Evolutionary conservation across 2,113 vertebrate genomes (phyloP).

Genomic region (Antennarius striatus): DNA sequence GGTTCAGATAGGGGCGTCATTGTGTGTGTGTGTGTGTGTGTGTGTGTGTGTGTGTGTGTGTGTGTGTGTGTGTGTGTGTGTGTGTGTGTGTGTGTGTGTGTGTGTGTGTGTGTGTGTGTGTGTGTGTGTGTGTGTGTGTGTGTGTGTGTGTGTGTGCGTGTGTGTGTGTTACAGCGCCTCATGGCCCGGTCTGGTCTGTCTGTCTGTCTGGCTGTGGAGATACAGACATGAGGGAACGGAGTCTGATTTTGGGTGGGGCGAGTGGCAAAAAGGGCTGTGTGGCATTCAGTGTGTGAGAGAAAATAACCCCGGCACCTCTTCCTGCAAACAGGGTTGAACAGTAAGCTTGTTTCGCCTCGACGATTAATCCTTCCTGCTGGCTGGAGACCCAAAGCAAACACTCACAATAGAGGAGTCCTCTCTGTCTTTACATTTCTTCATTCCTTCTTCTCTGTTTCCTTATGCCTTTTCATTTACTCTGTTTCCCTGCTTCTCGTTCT

Average conservation of each 20-base stretch:
- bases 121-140: constrained; percentile 18
- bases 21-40: constrained; percentile 12
- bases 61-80: constrained; percentile 20
- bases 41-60: constrained; percentile 19
- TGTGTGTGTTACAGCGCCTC: constrained; percentile 11
- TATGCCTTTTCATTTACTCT: constrained; percentile 3
- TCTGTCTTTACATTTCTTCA: constrained; percentile 34
- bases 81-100: constrained; percentile 19
- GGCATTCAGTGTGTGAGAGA: constrained; percentile 21
- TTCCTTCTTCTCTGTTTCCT: constrained; percentile 26
- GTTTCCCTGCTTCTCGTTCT: constrained; percentile 30
- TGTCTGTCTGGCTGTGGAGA: constrained; percentile 35
- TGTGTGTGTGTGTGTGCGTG: constrained; percentile 16
- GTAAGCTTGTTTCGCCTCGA: constrained; percentile 64
- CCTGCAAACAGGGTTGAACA: constrained; percentile 50
- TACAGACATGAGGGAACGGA: constrained; percentile 30
- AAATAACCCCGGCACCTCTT: background rate
- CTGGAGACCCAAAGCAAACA: constrained; percentile 38
- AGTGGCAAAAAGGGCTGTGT: constrained; percentile 26
- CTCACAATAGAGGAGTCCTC: constrained; percentile 37
- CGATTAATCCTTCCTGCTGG: constrained; percentile 48
- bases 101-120: constrained; percentile 22
- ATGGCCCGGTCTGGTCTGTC: constrained; percentile 29
- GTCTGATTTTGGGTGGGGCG: constrained; percentile 9
- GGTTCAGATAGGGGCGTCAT: constrained; percentile 45